These are phyloP conservation scores for Branchinecta sandiegonensis DNA, from an alignment of 2,888 invertebrate genomes.

Conservation along the genomic window DNA sequence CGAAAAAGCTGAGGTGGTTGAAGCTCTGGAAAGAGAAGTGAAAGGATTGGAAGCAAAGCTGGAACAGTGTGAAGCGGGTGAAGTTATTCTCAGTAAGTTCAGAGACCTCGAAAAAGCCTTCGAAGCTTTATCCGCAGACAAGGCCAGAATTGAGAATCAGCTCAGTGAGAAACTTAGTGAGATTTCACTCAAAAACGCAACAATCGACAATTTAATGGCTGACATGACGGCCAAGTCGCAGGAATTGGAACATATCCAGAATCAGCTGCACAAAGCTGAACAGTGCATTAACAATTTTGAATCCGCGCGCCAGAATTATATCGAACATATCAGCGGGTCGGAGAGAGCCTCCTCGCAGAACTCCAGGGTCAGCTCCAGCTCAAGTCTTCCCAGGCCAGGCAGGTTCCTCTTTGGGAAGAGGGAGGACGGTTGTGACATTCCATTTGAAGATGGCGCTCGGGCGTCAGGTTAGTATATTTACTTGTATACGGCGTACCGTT, in stretches of 20 bases:
- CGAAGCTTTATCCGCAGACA: neutral
- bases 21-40: neutral
- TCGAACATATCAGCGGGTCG: neutral
- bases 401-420: no score
- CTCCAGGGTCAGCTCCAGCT: no score
- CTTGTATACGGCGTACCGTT: no score
- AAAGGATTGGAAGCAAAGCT: neutral
- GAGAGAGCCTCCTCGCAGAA: no score
- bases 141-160: neutral
- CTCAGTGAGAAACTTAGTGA: neutral
- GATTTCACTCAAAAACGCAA: neutral
- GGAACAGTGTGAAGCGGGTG: neutral
- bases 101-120: neutral
- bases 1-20: neutral
- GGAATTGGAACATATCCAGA: neutral
- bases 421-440: no score
- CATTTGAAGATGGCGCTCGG: no score
- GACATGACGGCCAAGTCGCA: neutral
- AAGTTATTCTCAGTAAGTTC: neutral
- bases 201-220: neutral
- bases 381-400: no score
- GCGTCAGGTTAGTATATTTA: no score
- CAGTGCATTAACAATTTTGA: conserved; percentile 4
- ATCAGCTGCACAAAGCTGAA: neutral
- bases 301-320: conserved; percentile 9